phyloP scores from a whole-genome alignment of 2,888 invertebrate species.

The Tenthredo amoena region DNA sequence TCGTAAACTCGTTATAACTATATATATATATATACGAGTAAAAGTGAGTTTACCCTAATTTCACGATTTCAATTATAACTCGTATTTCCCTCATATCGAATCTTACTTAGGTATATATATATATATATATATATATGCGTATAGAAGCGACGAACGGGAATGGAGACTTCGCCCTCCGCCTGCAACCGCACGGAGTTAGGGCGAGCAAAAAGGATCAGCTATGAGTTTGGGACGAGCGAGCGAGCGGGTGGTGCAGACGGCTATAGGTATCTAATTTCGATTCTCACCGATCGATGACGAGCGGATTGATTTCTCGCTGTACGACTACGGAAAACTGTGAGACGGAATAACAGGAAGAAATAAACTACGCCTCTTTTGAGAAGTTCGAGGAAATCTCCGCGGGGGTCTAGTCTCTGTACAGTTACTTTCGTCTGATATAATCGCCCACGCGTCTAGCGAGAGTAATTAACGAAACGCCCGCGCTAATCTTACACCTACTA shows the following conservation, averaged over 20 bases:
- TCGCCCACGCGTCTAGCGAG: not conserved
- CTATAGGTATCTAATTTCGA: constrained; percentile 37
- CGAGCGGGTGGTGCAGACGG: not conserved
- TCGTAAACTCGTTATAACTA: not conserved
- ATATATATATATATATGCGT: no score
- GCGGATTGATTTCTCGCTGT: constrained; percentile 34
- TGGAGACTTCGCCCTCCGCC: not conserved
- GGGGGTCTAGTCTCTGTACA: not conserved
- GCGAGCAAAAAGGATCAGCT: not conserved
- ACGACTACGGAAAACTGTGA: not conserved
- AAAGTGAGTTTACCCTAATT: not conserved
- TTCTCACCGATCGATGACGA: constrained; percentile 40
- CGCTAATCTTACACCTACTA: no score
- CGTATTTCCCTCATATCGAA: not conserved
- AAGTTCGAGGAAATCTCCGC: not conserved
- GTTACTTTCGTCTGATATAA: not conserved
- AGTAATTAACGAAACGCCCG: not conserved
- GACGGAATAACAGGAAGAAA: not conserved
- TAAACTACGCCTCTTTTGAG: not conserved
- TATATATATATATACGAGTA: no score
- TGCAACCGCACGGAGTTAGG: not conserved
- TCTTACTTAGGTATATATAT: not conserved
- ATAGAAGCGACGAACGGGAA: not conserved
- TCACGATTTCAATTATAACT: not conserved
- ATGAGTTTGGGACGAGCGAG: not conserved